These are phyloP conservation scores for Ormyrus rosae DNA, from an alignment of 2,888 invertebrate species.

Conservation along the genomic window DNA sequence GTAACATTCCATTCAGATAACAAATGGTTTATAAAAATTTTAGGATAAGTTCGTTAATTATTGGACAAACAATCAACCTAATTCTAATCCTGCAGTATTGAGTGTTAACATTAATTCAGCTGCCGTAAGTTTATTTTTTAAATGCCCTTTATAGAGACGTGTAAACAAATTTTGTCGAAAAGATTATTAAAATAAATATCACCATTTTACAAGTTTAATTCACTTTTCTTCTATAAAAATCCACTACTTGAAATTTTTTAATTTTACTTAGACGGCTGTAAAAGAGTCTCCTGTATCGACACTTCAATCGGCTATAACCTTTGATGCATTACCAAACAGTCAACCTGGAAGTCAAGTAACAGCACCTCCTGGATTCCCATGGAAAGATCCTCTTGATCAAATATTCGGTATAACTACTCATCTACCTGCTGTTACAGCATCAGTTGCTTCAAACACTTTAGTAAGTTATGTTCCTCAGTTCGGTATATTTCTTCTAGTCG, in stretches of 20 bases:
- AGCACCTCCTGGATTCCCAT: slow-evolving; percentile 70
- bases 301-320: slow-evolving; percentile 60
- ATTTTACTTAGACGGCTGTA: slow-evolving; percentile 62
- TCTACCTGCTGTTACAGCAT: slow-evolving; percentile 68
- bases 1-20: no score
- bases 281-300: slow-evolving; percentile 64
- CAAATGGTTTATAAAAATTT: slow-evolving; percentile 55
- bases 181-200: slow-evolving; percentile 3
- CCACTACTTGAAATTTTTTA: background rate
- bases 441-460: slow-evolving; percentile 70
- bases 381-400: slow-evolving; percentile 73
- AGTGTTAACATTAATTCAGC: slow-evolving; percentile 72
- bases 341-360: slow-evolving; percentile 62
- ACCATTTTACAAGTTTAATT: no score
- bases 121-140: slow-evolving; percentile 63
- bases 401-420: slow-evolving; percentile 73
- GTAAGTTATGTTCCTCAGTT: slow-evolving; percentile 59
- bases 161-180: background rate
- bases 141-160: background rate
- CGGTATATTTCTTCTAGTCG: no score
- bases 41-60: slow-evolving; percentile 74
- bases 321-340: slow-evolving; percentile 65
- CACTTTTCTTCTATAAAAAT: no score
- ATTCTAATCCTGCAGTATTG: slow-evolving; percentile 67
- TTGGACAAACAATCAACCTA: slow-evolving; percentile 67